These are phyloP conservation scores for Ceyx erithaca DNA, from an alignment of 2,797 vertebrate genomes.

Conservation along the genomic window DNA sequence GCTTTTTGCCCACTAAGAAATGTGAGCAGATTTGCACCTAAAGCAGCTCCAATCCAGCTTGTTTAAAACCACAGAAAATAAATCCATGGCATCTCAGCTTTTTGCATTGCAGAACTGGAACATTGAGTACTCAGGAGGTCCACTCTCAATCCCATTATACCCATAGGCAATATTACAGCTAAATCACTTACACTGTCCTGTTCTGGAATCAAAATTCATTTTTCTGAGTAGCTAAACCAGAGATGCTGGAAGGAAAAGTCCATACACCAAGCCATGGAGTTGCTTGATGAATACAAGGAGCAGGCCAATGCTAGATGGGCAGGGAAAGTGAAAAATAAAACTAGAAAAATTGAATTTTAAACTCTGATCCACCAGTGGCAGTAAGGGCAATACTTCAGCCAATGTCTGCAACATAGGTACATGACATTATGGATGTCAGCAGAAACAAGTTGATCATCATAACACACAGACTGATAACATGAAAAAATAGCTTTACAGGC, in stretches of 20 bases:
- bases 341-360: neutral
- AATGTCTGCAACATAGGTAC: accelerated
- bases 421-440: neutral
- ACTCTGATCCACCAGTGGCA: neutral
- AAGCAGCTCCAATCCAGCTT: neutral
- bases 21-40: neutral
- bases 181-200: neutral
- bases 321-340: neutral
- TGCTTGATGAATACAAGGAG: neutral
- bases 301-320: neutral
- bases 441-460: neutral
- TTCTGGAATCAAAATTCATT: neutral
- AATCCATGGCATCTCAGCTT: neutral
- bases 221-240: neutral
- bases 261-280: neutral
- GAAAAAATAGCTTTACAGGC: constrained; percentile 39
- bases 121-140: neutral
- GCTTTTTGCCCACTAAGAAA: neutral
- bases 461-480: constrained; percentile 3
- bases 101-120: neutral
- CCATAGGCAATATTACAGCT: neutral
- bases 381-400: neutral
- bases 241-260: neutral
- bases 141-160: neutral
- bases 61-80: neutral